phyloP scores from a whole-genome alignment of 1,140 invertebrate species.

The Venustaconcha ellipsiformis region DNA sequence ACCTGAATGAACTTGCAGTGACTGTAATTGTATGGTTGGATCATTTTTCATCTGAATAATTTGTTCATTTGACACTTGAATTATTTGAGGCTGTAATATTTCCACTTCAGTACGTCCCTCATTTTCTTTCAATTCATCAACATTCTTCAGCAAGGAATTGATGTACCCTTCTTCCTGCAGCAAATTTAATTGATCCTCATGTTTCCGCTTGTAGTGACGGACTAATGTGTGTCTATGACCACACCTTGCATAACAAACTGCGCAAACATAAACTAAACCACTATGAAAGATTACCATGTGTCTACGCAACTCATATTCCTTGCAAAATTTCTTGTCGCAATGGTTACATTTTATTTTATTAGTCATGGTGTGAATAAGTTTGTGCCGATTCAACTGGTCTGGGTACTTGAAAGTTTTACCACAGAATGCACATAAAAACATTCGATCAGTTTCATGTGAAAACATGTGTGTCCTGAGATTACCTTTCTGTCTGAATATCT shows the following conservation, averaged over 20 bases:
- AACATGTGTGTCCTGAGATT: slow-evolving; percentile 69
- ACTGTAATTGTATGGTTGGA: slow-evolving; percentile 7
- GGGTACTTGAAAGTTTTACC: slow-evolving; percentile 66
- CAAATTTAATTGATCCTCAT: slow-evolving; percentile 51
- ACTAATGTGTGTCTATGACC: slow-evolving; percentile 67
- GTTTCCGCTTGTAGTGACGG: slow-evolving; percentile 69
- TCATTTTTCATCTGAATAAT: background rate
- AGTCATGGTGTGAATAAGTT: slow-evolving; percentile 62
- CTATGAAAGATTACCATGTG: slow-evolving; percentile 69
- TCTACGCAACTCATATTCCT: slow-evolving; percentile 67
- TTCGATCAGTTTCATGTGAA: slow-evolving; percentile 62
- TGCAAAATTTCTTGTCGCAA: slow-evolving; percentile 70
- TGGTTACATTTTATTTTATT: slow-evolving; percentile 56
- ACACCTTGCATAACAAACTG: slow-evolving; percentile 66
- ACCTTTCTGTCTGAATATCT: slow-evolving; percentile 70
- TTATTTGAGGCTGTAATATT: background rate
- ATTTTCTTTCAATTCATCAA: slow-evolving; percentile 30
- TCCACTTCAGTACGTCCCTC: slow-evolving; percentile 14
- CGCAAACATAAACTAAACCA: slow-evolving; percentile 69
- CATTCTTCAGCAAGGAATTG: slow-evolving; percentile 46
- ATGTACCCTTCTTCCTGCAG: slow-evolving; percentile 48
- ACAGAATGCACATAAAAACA: slow-evolving; percentile 64
- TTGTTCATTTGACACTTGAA: too few species aligned
- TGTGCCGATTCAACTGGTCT: slow-evolving; percentile 69
- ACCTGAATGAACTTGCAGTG: slow-evolving; percentile 5